A percentile compares a stretch with the other conserved stretches of the same genome.
Conservation (phyloP, 2,888 invertebrate genomes). For the Caenorhabditis sp. region DNA sequence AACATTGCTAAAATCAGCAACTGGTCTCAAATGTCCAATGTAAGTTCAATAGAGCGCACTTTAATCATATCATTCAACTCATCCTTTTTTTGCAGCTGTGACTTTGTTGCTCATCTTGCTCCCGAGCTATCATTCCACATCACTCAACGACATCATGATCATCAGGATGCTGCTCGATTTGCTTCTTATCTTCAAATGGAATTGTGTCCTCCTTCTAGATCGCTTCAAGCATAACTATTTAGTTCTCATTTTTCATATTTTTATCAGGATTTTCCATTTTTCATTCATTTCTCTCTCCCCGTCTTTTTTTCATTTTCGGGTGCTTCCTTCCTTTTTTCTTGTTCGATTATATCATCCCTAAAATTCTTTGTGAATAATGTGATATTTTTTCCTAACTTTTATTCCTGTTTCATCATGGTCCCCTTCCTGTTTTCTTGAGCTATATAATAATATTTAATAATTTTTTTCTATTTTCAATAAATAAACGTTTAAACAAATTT, state of each 20-base stretch:
- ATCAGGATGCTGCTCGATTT: slow-evolving; percentile 9
- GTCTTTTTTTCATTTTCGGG: background rate
- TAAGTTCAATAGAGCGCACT: background rate
- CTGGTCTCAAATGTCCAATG: slow-evolving; percentile 13
- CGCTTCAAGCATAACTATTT: background rate
- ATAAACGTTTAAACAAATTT: background rate
- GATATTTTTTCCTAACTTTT: too few species aligned
- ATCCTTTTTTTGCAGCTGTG: slow-evolving; percentile 9
- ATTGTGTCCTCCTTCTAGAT: slow-evolving; percentile 13
- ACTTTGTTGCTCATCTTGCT: slow-evolving; percentile 18
- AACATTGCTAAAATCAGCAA: slow-evolving; percentile 1
- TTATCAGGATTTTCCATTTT: background rate
- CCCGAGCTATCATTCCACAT: slow-evolving; percentile 29
- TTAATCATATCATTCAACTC: too few species aligned
- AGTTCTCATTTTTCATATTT: background rate
- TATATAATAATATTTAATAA: background rate
- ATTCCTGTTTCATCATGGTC: too few species aligned
- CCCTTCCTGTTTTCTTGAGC: too few species aligned
- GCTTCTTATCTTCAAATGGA: slow-evolving; percentile 25
- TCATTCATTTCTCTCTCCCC: background rate
- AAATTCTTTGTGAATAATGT: too few species aligned
- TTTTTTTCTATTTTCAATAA: too few species aligned
- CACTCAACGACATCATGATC: slow-evolving; percentile 9
- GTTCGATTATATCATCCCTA: too few species aligned
- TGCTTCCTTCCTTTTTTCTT: too few species aligned